Conservation (phyloP, 2,797 vertebrate genomes). For the Microchirus variegatus region DNA sequence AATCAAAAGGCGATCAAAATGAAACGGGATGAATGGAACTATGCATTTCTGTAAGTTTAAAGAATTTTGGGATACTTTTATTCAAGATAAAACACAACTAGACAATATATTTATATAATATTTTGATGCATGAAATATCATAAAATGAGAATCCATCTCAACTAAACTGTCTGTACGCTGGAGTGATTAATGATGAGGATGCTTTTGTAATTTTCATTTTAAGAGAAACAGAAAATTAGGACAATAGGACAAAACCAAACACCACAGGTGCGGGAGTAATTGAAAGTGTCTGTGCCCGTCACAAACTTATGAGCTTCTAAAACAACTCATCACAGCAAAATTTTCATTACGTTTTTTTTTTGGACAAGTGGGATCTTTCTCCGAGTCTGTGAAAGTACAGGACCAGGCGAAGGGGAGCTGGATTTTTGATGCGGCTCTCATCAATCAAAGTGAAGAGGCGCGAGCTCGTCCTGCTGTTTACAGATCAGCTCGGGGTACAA, state of each 20-base stretch:
- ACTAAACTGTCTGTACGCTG: neutral
- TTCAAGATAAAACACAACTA: no score
- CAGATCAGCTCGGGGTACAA: constrained; percentile 53
- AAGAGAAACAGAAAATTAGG: constrained; percentile 6
- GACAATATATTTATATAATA: no score
- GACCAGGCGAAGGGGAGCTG: constrained; percentile 8
- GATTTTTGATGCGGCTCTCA: constrained; percentile 37
- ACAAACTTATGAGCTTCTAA: constrained; percentile 2
- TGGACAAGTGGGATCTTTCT: constrained; percentile 35
- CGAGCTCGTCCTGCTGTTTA: constrained; percentile 54
- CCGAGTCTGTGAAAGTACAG: neutral
- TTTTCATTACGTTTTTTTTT: constrained; percentile 42
- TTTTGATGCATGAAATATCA: no score
- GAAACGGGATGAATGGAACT: no score
- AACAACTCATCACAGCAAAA: constrained; percentile 22
- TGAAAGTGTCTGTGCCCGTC: neutral
- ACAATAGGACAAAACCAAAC: constrained; percentile 16
- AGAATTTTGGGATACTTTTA: no score
- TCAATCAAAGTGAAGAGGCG: constrained; percentile 65
- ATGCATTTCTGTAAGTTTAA: no score
- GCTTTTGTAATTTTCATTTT: constrained; percentile 3
- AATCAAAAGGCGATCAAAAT: no score
- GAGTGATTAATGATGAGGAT: neutral
- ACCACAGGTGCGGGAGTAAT: constrained; percentile 17
- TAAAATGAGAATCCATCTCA: neutral